Conservation (phyloP, 1,140 invertebrate genomes). For the Drosophila elegans region DNA sequence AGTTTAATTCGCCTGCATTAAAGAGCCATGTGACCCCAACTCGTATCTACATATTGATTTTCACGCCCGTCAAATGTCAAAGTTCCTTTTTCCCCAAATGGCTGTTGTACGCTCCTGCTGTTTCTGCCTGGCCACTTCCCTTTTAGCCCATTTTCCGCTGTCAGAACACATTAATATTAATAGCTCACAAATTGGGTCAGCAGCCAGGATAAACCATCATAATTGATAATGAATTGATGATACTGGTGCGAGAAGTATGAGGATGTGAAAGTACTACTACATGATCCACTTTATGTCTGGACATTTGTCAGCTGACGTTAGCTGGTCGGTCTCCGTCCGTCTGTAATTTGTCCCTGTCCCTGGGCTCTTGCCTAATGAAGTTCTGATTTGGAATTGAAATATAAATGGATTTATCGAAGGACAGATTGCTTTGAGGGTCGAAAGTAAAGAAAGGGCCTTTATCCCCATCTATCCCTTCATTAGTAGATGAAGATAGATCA, state of each 20-base stretch:
- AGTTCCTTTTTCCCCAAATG: slow-evolving; percentile 6
- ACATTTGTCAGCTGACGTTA: slow-evolving; percentile 43
- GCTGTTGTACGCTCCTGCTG: slow-evolving; percentile 9
- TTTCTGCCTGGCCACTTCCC: slow-evolving; percentile 16
- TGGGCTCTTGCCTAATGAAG: slow-evolving; percentile 25
- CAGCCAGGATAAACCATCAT: slow-evolving; percentile 80
- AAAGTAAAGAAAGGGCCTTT: background rate
- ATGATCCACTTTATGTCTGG: slow-evolving; percentile 24
- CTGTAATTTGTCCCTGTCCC: slow-evolving; percentile 5
- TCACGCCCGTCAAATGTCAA: slow-evolving; percentile 53
- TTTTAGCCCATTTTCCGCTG: slow-evolving; percentile 14
- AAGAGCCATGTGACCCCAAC: background rate
- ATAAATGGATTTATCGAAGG: slow-evolving; percentile 31
- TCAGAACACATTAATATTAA: slow-evolving; percentile 72
- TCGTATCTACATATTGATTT: slow-evolving; percentile 44
- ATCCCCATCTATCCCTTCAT: background rate
- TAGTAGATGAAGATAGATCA: background rate
- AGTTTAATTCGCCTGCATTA: background rate
- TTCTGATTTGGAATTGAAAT: slow-evolving; percentile 43
- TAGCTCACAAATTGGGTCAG: slow-evolving; percentile 79
- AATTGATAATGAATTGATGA: slow-evolving; percentile 82
- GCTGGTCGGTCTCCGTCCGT: slow-evolving; percentile 1
- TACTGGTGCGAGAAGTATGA: slow-evolving; percentile 24
- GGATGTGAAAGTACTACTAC: slow-evolving; percentile 6
- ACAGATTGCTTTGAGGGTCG: slow-evolving; percentile 9